A percentile compares a stretch with the other conserved stretches of the same genome.
phyloP scores from a whole-genome alignment of 2,797 vertebrate genomes.

The Myotis vivesi region DNA sequence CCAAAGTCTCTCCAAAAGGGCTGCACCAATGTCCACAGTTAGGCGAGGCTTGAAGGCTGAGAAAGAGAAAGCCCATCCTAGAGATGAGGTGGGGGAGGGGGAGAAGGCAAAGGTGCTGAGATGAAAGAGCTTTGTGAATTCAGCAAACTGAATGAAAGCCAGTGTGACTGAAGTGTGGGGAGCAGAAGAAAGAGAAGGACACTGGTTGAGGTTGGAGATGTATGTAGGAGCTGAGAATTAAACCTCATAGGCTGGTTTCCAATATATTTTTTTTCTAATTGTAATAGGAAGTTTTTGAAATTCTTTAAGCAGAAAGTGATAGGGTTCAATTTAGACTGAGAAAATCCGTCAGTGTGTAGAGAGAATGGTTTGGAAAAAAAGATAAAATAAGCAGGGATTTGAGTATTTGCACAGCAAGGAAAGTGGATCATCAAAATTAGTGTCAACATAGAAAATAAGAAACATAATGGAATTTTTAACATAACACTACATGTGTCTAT shows the following conservation, averaged over 20 bases:
- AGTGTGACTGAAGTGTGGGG: too few relatives aligned
- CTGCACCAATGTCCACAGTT: neutral
- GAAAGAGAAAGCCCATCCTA: too few relatives aligned
- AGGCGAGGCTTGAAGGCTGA: neutral
- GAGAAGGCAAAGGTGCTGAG: too few relatives aligned
- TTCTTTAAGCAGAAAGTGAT: neutral
- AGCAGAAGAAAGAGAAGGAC: too few relatives aligned
- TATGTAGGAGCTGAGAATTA: neutral
- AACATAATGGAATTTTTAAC: neutral
- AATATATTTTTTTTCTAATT: neutral
- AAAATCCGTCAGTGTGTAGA: neutral
- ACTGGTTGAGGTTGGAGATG: too few relatives aligned
- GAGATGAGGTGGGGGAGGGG: too few relatives aligned
- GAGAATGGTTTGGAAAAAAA: neutral
- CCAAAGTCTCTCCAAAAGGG: neutral
- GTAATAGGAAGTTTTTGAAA: neutral
- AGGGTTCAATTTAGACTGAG: neutral
- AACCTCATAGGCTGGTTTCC: neutral
- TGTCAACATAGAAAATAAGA: neutral
- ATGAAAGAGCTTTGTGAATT: too few relatives aligned
- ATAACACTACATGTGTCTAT: neutral
- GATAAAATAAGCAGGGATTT: neutral
- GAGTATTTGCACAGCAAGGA: neutral
- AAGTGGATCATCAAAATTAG: neutral
- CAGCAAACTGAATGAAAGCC: too few relatives aligned